A percentile compares a stretch with the other conserved stretches of the same genome.
phyloP scores from a whole-genome alignment of 2,888 invertebrate species.

The Dorcus parallelipipedus region DNA sequence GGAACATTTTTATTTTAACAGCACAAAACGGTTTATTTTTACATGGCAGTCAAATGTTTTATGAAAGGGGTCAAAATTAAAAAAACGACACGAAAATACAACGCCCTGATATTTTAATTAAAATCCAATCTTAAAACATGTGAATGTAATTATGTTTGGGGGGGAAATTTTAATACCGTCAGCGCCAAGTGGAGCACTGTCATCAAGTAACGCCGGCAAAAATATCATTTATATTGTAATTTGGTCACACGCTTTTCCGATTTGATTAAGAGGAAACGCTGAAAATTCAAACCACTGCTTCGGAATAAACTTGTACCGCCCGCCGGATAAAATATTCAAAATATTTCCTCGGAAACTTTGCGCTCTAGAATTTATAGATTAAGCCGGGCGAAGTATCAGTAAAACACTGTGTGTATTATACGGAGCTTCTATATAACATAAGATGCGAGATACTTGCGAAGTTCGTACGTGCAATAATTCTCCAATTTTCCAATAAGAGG shows the following conservation, averaged over 20 bases:
- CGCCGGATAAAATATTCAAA: no score
- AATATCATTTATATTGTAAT: constrained; percentile 2
- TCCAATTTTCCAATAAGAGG: not conserved
- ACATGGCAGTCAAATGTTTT: no score
- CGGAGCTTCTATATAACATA: not conserved
- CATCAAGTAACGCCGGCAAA: not conserved
- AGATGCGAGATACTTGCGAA: not conserved
- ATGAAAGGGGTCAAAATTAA: not conserved
- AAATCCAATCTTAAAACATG: constrained; percentile 2
- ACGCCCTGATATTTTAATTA: not conserved
- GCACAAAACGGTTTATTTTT: no score
- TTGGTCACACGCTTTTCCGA: not conserved
- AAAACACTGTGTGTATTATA: not conserved
- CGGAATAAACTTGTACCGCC: no score
- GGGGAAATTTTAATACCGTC: not conserved
- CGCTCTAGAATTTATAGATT: not conserved
- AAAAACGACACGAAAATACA: not conserved
- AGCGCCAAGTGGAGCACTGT: not conserved
- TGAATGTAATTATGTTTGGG: not conserved
- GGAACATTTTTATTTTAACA: no score
- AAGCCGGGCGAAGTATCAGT: not conserved
- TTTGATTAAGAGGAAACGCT: not conserved
- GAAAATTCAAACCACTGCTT: not conserved
- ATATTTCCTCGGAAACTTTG: no score
- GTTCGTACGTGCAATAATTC: not conserved